Base-by-base conservation (phyloP, 1,140 invertebrate species). In the Platorchestia sp. region DNA sequence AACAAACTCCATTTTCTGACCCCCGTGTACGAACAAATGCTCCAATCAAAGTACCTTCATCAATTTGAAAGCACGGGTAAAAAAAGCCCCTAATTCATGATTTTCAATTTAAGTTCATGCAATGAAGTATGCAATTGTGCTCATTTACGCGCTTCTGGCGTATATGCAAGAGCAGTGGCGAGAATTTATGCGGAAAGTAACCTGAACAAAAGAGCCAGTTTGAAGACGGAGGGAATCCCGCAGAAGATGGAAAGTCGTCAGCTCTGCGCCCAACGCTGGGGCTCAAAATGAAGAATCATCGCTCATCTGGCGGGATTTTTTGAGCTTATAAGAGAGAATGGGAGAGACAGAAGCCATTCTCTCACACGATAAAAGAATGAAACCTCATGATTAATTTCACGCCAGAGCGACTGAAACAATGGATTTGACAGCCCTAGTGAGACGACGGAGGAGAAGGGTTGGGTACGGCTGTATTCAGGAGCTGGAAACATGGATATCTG, bases 371-470 rank as follows among this genome's bases (percentile, higher is more conserved):
- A 89, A 89, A 89, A 89, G 87, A 89, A 89, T 89, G 87, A 89
- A 89, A 89, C 87, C 87, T 89, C 87, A 89, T 89, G 87, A 89
- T 89, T 89, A 89, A 89, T 89, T 89, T 89, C 87, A 89, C 87
- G 87, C 87, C 6, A 89, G 87, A 89, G 41, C 43, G 87, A 89
- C 87, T 89, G 87, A 89, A 89, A 89, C 87, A 89, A 89, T 89
- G 87, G 87, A 41, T 89, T 89, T 89, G 87, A 89, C 87, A 44
- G 87, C 87, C 87, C 43, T 89, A 89, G 7, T n/a, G 91, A 93
- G 45, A 40, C 91, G 45, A 40, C 40, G 91, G 1, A 93, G 59
- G 59, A 75, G 59, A 75, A 51, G 59, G 59, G 59, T 75, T 75
- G 1, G 10, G 59, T 75, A 36, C 14, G 27, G 7, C 59, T 10